Evolutionary conservation across 1,140 invertebrate genomes (phyloP).

Genomic region (Helicoverpa zea): DNA sequence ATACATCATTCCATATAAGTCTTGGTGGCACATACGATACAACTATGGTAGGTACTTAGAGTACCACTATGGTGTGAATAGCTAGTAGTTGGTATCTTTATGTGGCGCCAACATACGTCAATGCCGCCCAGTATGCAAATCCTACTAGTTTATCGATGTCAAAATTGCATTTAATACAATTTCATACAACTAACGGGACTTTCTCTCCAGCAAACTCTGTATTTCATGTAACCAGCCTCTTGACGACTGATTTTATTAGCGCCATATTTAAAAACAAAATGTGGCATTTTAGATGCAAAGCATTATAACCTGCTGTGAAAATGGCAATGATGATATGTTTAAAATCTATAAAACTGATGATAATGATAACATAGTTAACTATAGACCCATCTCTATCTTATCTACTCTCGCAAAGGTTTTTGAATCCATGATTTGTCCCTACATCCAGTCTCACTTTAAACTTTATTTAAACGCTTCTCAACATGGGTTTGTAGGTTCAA

Average conservation of each 20-base stretch:
- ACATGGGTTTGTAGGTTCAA: no score
- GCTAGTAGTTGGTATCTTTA: neutral
- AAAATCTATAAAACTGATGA: no score
- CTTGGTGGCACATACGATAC: neutral
- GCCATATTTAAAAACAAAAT: neutral
- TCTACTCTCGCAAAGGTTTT: no score
- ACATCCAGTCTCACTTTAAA: no score
- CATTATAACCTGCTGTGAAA: conserved; percentile 30
- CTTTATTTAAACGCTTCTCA: no score
- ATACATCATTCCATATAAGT: conserved; percentile 52
- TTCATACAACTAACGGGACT: conserved; percentile 51
- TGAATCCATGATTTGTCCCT: no score
- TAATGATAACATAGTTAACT: no score
- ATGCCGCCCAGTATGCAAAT: conserved; percentile 68
- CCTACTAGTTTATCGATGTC: conserved; percentile 60
- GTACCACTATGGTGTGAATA: conserved; percentile 35
- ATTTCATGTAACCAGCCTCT: neutral
- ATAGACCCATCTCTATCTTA: no score
- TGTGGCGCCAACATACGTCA: conserved; percentile 56
- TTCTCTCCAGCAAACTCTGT: conserved; percentile 46
- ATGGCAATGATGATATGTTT: conserved; percentile 2
- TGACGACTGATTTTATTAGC: neutral
- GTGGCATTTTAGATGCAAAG: conserved; percentile 13
- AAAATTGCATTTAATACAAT: conserved; percentile 48
- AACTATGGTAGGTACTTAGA: conserved; percentile 5